Evolutionary conservation across 30 jellyfish, hydroid and myxozoan genomes (phyloP).

Genomic region (Catostylus mosaicus): DNA sequence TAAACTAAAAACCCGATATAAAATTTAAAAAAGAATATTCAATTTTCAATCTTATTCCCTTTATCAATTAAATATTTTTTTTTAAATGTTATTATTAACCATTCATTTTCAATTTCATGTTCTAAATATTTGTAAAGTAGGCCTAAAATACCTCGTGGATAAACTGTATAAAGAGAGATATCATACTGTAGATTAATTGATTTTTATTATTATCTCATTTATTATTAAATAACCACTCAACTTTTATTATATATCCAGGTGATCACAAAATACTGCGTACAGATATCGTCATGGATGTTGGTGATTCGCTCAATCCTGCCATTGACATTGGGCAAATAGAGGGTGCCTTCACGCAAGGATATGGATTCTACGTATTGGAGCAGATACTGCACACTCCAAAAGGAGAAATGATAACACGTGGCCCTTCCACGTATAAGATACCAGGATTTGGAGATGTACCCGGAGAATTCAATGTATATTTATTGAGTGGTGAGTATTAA

Average conservation of each 20-base stretch:
- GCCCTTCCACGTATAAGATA: constrained; percentile 45
- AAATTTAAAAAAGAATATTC: no score
- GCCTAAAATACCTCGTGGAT: no score
- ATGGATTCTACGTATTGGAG: constrained; percentile 46
- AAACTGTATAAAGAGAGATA: no score
- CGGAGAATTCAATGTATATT: constrained; percentile 40
- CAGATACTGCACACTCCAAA: constrained; percentile 40
- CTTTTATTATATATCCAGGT: constrained; percentile 18
- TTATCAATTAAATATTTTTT: no score
- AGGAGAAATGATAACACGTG: constrained; percentile 32
- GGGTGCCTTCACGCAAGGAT: constrained; percentile 68
- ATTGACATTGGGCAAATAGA: constrained; percentile 64
- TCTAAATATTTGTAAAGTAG: no score
- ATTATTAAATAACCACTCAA: no score
- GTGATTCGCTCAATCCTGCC: constrained; percentile 56
- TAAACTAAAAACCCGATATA: no score
- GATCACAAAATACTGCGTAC: constrained; percentile 47
- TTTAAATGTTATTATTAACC: no score
- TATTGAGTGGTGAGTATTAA: constrained; percentile 15
- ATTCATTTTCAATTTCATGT: no score
- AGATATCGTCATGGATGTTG: constrained; percentile 59
- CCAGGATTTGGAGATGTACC: constrained; percentile 56
- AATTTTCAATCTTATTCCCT: no score
- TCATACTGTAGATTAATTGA: no score
- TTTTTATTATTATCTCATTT: no score